Percentiles rank a stretch among this genome's conserved stretches.
Evolutionary conservation across 2,888 invertebrate species (phyloP).

Genomic region (Ophioninae sp.): DNA sequence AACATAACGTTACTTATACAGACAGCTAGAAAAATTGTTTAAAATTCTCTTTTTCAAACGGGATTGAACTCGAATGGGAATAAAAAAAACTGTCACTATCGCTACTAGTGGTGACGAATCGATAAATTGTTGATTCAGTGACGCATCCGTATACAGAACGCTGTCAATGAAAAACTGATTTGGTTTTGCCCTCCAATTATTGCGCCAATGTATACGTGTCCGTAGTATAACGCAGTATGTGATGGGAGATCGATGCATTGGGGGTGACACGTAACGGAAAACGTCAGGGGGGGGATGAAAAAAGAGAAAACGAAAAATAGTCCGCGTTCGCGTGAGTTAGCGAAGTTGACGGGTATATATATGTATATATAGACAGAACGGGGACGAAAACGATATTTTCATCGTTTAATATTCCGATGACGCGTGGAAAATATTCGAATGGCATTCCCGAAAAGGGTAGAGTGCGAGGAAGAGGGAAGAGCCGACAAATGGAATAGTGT

Average conservation of each 20-base stretch:
- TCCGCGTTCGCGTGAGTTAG: conserved; percentile 56
- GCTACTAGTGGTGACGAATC: not conserved
- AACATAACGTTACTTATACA: no score
- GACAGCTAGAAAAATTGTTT: no score
- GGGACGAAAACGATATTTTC: conserved; percentile 72
- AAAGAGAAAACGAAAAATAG: conserved; percentile 24
- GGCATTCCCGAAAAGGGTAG: conserved; percentile 43
- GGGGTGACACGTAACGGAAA: not conserved
- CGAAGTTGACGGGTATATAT: conserved; percentile 40
- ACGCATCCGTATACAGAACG: not conserved
- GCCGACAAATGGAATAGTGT: conserved; percentile 22
- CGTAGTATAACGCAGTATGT: not conserved
- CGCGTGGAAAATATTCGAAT: conserved; percentile 70
- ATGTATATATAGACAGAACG: conserved; percentile 36
- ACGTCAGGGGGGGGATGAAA: no score
- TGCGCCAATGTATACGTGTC: conserved; percentile 14
- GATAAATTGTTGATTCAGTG: conserved; percentile 22
- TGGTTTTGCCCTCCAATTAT: conserved; percentile 26
- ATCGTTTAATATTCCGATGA: conserved; percentile 75
- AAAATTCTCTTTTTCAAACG: no score
- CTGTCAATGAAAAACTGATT: conserved; percentile 6
- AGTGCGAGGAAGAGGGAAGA: conserved; percentile 19
- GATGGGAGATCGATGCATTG: conserved; percentile 14
- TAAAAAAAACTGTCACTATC: conserved; percentile 22
- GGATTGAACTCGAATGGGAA: not conserved